Conservation (phyloP, 2,113 vertebrate species). For the Calidris pugnax region DNA sequence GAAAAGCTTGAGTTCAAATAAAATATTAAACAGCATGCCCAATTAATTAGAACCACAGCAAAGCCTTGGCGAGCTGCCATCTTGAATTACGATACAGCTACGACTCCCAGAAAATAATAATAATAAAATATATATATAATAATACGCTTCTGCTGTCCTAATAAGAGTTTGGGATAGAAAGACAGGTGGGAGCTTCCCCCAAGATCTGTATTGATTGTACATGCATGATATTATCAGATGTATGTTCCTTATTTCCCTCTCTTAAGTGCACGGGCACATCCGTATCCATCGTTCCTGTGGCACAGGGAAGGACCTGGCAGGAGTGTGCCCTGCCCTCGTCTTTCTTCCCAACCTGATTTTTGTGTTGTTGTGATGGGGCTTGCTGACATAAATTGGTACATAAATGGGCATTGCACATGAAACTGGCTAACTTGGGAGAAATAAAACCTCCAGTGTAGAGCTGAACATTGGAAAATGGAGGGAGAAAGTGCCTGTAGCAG, state of each 20-base stretch:
- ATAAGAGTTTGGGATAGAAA: neutral
- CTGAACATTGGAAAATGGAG: neutral
- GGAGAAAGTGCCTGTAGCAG: neutral
- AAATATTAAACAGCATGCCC: conserved; percentile 29
- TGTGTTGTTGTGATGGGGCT: neutral
- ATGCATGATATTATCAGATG: neutral
- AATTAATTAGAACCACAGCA: conserved; percentile 50
- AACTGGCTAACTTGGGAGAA: neutral
- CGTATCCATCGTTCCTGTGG: neutral
- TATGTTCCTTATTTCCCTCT: neutral
- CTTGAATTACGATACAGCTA: neutral
- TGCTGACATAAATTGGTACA: neutral
- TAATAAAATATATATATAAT: neutral
- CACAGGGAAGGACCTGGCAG: neutral
- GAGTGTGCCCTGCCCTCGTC: neutral
- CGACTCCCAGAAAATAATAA: neutral
- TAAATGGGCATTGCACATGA: neutral
- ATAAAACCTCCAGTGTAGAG: neutral
- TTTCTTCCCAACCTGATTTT: neutral
- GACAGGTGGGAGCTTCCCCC: neutral
- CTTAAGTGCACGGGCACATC: neutral
- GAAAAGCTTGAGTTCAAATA: neutral
- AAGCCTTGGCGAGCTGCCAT: conserved; percentile 34
- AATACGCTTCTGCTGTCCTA: neutral
- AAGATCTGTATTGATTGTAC: neutral